Evolutionary conservation across 2,888 invertebrate species (phyloP), one percentile per base, ranked within the genome.

Genomic region (Nyleta sp.): DNA sequence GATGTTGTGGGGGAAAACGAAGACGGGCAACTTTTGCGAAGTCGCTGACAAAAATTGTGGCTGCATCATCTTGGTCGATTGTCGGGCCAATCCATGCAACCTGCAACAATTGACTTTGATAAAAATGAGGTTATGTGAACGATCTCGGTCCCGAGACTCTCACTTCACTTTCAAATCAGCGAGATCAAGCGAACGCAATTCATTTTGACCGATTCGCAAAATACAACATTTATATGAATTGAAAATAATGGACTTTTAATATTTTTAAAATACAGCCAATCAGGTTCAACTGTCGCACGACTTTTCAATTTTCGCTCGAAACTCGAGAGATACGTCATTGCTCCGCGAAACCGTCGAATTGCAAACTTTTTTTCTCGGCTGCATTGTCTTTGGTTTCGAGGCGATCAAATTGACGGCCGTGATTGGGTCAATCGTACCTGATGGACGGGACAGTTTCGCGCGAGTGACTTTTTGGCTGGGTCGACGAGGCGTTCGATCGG

Each of bases 1-100:
- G 78, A 97, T 91, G 33, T 93, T 93, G 68, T 94, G 93, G 20
- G 97, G 97, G 88, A 95, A 96, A 52, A 95, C 95, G 91, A 97
- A 96, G 57, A 97, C 95, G 78, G 96, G 96, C 87, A 96, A 92
- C 91, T 94, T 94, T 80, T 85, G 83, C 44, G 88, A 59, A 18
- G 71, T 73, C 33, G 80, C 48, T 24, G 76, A 53, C 65, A 44
- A 60, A 55, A 80, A 77, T 60, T 80, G 80, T 48, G 80, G 80
- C 48, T 80, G 80, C 74, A 80, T 80, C 71, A 70, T 70, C 73
- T 76, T 52, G 15, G 7, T 28, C 6, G 20, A 17, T 22, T 62
- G 18, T 44, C 13, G 5, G 35, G 13, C 60, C 50, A 42, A 68
- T 76, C 80, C 80, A 80, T 80, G 59, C 64, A 80, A 62, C 46